Percentiles rank a stretch among this genome's conserved stretches.
These are phyloP conservation scores for Oreochromis niloticus DNA, from an alignment of 2,113 vertebrate genomes.

Conservation along the genomic window DNA sequence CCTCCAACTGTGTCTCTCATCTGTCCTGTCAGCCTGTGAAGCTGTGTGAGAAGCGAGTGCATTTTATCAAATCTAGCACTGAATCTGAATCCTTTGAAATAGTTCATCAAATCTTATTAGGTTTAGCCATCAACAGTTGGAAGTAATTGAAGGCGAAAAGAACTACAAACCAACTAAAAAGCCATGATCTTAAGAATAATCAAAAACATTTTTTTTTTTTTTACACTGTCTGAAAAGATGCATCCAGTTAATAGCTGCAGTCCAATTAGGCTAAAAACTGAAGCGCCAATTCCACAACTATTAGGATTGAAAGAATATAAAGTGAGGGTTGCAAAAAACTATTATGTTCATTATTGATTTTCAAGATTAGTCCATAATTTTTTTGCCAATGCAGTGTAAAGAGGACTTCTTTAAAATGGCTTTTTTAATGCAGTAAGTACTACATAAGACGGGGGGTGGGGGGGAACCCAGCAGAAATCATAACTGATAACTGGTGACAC, in stretches of 20 bases:
- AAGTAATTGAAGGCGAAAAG: not conserved
- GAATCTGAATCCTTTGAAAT: not conserved
- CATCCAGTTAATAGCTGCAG: not conserved
- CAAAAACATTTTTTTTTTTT: not conserved
- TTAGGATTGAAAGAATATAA: not conserved
- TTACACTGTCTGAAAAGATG: not conserved
- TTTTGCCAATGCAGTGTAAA: not conserved
- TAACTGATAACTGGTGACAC: not conserved
- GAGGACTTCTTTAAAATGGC: not conserved
- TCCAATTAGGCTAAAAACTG: not conserved
- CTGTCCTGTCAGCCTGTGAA: not conserved
- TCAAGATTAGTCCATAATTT: not conserved
- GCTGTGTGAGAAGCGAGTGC: not conserved
- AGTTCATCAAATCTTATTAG: not conserved
- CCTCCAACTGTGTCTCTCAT: not conserved
- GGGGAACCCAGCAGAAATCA: not conserved
- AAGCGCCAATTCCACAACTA: not conserved
- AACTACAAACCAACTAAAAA: not conserved
- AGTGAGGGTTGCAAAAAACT: not conserved
- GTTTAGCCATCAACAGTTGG: not conserved
- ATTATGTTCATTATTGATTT: not conserved
- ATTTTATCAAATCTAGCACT: not conserved
- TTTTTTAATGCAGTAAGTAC: not conserved
- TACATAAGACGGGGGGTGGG: fast-evolving
- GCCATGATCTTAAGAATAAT: not conserved